Evolutionary conservation across 1,140 invertebrate genomes (phyloP), one percentile per base, ranked within the genome.

Genomic region (Calosoma granatense): DNA sequence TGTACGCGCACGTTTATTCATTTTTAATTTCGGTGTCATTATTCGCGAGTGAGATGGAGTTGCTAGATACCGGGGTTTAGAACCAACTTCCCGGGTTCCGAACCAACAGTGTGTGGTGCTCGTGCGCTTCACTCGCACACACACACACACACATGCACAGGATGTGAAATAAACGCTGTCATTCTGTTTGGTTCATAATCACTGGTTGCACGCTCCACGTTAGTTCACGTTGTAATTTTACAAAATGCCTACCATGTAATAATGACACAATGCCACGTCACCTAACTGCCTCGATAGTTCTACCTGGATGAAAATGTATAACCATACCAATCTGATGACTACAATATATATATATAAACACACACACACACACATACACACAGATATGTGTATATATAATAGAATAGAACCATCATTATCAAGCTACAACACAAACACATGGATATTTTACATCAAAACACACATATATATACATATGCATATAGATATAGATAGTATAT

Each of bases 1-100:
- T 4, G 41, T 17, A 17, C 6, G 17, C 41, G 17, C 41, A 47
- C 41, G 41, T 47, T 47, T 47, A 47, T 47, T 47, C 41, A 47
- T 47, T 47, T 47, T 47, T 47, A 47, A 47, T 47, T 47, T 47
- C 41, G 17, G 41, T 47, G 41, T 47, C 41, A 47, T 47, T 47
- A 47, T 47, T 47, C 17, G 41, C 41, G 17, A 47, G 41, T 11
- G 9, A 47, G 6, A 17, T 47, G 15, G 17, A 47, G 9, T 3
- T 47, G 17, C 41, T 6, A 47, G 6, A 47, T 6, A 11, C 3
- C 41, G 9, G 15, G 41, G 41, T 17, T 47, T 47, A 4, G 17
- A 47, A 47, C 41, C 41, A 30, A 30, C 26, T 14, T 30, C 4
- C 26, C 14, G 14, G 14, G 6, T 30, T 30, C 26, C 26, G 4